Evolutionary conservation across 1,140 invertebrate species (phyloP).

Genomic region (Orius insidiosus): DNA sequence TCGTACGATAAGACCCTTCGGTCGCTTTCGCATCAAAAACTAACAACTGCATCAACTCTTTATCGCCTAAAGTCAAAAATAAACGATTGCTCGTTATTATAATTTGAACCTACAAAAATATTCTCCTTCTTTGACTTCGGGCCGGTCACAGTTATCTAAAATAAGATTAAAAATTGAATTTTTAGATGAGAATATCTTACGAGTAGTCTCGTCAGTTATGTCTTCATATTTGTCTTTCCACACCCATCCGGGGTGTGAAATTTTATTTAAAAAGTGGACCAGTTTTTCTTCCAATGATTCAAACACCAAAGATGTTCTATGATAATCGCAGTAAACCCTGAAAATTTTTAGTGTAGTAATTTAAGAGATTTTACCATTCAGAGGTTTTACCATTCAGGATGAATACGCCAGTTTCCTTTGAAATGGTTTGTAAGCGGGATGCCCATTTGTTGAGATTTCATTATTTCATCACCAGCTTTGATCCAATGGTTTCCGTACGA

Average conservation of each 20-base stretch:
- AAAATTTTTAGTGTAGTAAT: too few relatives aligned
- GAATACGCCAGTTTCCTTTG: conserved; percentile 62
- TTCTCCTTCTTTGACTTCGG: conserved; percentile 42
- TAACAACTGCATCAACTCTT: conserved; percentile 63
- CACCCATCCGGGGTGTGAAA: conserved; percentile 35
- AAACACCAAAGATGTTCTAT: conserved; percentile 44
- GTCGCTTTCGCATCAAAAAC: conserved; percentile 77
- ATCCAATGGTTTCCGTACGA: conserved; percentile 60
- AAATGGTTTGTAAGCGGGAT: conserved; percentile 38
- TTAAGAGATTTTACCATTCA: conserved; percentile 1
- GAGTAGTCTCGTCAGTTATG: background rate
- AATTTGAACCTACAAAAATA: conserved; percentile 41
- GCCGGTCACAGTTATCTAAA: conserved; percentile 41
- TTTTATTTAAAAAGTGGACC: conserved; percentile 48
- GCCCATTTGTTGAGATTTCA: conserved; percentile 20
- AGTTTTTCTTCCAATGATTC: conserved; percentile 52
- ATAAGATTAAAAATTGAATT: conserved; percentile 9
- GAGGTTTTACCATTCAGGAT: conserved; percentile 61
- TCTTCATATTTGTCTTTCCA: conserved; percentile 26
- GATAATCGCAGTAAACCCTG: conserved; percentile 74
- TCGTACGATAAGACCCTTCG: conserved; percentile 42
- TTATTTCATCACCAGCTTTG: conserved; percentile 26
- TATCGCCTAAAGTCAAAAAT: conserved; percentile 36
- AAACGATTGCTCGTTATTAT: conserved; percentile 1
- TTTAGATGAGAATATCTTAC: conserved; percentile 5